Conservation (phyloP, 2,888 invertebrate genomes). For the Acrobasis repandana region DNA sequence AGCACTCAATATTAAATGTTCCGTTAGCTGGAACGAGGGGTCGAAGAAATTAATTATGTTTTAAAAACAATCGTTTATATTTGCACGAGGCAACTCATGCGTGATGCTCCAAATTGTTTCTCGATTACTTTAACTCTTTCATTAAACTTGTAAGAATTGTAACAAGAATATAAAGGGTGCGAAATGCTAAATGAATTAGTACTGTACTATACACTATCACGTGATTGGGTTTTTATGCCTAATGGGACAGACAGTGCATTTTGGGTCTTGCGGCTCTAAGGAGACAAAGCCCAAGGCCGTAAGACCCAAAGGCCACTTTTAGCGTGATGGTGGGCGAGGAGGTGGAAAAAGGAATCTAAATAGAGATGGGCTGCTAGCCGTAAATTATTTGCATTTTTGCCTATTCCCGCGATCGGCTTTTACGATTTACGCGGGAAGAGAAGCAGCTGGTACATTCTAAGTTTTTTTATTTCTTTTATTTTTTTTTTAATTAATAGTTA, state of each 20-base stretch:
- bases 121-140: conserved; percentile 77
- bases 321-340: too few relatives aligned
- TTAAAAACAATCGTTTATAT: conserved; percentile 81
- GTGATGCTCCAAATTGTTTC: conserved; percentile 79
- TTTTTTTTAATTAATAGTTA: too few relatives aligned
- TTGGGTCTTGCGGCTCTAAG: too few relatives aligned
- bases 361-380: too few relatives aligned
- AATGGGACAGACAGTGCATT: background rate
- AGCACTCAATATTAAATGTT: conserved; percentile 83
- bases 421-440: too few relatives aligned
- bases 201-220: background rate
- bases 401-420: too few relatives aligned
- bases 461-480: too few relatives aligned
- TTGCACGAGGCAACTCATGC: conserved; percentile 78
- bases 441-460: too few relatives aligned
- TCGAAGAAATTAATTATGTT: conserved; percentile 80
- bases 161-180: conserved; percentile 22
- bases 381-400: too few relatives aligned
- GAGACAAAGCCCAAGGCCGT: too few relatives aligned
- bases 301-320: too few relatives aligned
- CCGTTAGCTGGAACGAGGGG: conserved; percentile 75
- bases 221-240: background rate
- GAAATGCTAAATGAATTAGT: background rate
- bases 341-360: too few relatives aligned
- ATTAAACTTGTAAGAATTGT: conserved; percentile 67